Evolutionary conservation across 2,113 vertebrate species (phyloP).

Genomic region (Phoxinus phoxinus): DNA sequence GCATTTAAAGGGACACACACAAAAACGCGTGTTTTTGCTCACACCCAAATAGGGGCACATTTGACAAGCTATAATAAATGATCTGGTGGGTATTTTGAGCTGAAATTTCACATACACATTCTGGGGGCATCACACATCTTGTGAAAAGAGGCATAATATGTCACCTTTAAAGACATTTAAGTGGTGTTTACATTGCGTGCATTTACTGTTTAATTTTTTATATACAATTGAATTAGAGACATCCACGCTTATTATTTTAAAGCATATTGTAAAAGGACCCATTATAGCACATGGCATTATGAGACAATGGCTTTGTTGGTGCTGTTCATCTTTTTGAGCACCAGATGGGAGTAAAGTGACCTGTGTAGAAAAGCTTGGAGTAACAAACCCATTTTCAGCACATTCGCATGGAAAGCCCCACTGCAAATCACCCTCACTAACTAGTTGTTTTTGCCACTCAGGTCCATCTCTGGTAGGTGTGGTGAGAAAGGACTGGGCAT

Average conservation of each 20-base stretch:
- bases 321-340: not conserved
- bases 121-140: no score
- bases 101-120: no score
- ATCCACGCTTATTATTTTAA: not conserved
- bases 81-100: no score
- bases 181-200: no score
- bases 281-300: not conserved
- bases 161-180: no score
- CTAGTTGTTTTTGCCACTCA: constrained; percentile 62
- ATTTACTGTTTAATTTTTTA: not conserved
- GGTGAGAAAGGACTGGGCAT: constrained; percentile 94
- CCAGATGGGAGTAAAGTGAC: not conserved
- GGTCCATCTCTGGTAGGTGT: constrained; percentile 92
- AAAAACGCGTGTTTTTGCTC: no score
- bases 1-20: no score
- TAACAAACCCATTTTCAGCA: not conserved
- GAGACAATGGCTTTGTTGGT: not conserved
- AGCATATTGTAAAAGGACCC: not conserved
- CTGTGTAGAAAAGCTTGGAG: not conserved
- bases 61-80: no score
- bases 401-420: not conserved
- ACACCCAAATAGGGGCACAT: no score
- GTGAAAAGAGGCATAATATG: no score
- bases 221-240: not conserved
- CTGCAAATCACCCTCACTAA: not conserved